phyloP scores from a whole-genome alignment of 2,797 vertebrate genomes.

The Acridotheres tristis region DNA sequence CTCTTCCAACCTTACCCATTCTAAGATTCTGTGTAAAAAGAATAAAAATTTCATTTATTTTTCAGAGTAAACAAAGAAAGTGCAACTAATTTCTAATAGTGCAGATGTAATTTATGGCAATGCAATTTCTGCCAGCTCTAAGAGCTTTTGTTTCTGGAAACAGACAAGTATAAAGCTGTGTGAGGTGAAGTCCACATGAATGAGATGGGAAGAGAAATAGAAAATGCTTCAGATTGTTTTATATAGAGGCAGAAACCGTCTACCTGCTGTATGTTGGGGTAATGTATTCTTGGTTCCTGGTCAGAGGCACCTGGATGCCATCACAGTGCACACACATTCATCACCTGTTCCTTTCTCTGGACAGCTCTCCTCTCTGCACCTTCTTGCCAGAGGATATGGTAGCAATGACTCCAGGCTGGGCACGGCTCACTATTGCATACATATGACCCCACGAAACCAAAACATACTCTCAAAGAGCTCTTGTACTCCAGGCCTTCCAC shows the following conservation, averaged over 20 bases:
- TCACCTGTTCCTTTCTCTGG: background rate
- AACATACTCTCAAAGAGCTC: conserved; percentile 59
- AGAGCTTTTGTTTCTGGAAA: background rate
- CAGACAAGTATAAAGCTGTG: background rate
- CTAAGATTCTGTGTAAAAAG: background rate
- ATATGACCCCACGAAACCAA: conserved; percentile 25
- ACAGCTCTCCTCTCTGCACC: background rate
- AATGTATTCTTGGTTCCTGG: background rate
- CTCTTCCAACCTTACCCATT: background rate
- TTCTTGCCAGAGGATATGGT: background rate
- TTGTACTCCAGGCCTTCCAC: conserved; percentile 48
- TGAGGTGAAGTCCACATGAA: background rate
- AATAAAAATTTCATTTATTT: background rate
- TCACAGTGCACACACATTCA: background rate
- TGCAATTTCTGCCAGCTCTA: background rate
- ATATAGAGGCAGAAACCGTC: background rate
- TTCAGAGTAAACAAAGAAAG: background rate
- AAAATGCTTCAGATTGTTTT: background rate
- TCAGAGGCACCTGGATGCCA: background rate
- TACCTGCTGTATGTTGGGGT: background rate
- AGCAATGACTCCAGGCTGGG: background rate
- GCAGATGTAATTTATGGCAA: background rate
- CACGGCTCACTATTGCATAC: background rate
- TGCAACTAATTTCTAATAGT: background rate
- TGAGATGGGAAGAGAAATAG: background rate